Base-by-base conservation (phyloP, 2,797 vertebrate species). In the Schizothorax lantsangensis region DNA sequence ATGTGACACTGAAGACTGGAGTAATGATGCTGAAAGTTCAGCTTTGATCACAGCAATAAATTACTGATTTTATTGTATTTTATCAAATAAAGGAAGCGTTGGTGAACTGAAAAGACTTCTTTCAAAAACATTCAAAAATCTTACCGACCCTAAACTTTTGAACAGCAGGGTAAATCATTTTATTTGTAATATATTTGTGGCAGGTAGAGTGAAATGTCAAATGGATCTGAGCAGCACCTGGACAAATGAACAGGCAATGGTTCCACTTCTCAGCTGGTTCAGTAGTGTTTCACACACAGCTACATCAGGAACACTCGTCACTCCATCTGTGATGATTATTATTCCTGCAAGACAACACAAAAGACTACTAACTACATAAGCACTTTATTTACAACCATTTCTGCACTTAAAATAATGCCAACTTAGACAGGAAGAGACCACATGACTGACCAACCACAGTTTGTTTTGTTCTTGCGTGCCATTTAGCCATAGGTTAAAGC, bases 301-400 rank as follows among this genome's bases (percentile, higher is more conserved):
- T 30, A 99, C 97, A 64, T 99, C 98, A 19, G 98, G 98, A 83
- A 99, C 97, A 36, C 97, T 99, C 5, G 97, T 99, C 92, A 99
- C 98, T 15, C 98, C 98, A 77, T 99, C 98, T 1, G 98, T 99
- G 92, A 99, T 99, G 81, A 99, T 97, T 78, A 99, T 98, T 91
- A 99, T 97, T 64, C 98, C 98, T 99, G 92, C 2, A 81, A 38
- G 26, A 79, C 3, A 84, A 21, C 23, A 77, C 26, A 68, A 17
- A 21, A n/a, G 36, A 36, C 7, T 9, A 72, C 23, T 64, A 3
- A 68, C 0, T 54, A 33, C 33, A 69, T 15, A 36, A 36, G 33
- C 54, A 40, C 75, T 14, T n/a, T 0, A 59, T 59, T 9, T 12
- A 57, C 49, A n/a, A 14, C 6, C 19, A n/a, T 15, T 54, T 6